Percentiles rank a stretch among this genome's conserved stretches.
Conservation (phyloP, 2,888 invertebrate species). For the Cheilosia soror region DNA sequence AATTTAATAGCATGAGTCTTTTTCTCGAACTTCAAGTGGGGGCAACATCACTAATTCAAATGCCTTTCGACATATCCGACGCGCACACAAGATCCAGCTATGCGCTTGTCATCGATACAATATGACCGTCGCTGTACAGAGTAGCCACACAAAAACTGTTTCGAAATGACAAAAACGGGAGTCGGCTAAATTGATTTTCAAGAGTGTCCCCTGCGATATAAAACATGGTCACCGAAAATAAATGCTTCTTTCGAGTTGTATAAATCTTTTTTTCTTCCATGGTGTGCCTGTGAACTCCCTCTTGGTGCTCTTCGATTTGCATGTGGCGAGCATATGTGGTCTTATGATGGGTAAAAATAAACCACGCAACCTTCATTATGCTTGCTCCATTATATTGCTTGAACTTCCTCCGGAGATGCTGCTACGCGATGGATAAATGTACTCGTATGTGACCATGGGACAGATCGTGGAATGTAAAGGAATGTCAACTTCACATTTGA, state of each 20-base stretch:
- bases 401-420: conserved; percentile 71
- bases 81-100: conserved; percentile 40
- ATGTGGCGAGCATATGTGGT: conserved; percentile 74
- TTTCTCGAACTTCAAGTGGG: conserved; percentile 64
- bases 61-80: conserved; percentile 35
- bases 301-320: conserved; percentile 64
- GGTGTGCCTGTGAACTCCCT: conserved; percentile 65
- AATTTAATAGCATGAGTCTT: conserved; percentile 60
- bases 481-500: conserved; percentile 71
- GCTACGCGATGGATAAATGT: conserved; percentile 31
- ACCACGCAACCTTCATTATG: conserved; percentile 74
- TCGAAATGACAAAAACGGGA: conserved; percentile 18
- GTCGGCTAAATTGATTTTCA: conserved; percentile 73
- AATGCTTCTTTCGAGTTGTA: conserved; percentile 45
- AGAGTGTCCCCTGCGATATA: conserved; percentile 71
- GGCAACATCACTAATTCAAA: conserved; percentile 64
- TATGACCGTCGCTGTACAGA: conserved; percentile 49
- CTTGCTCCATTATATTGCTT: conserved; percentile 68
- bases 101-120: conserved; percentile 71
- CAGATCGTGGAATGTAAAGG: conserved; percentile 68
- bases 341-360: conserved; percentile 73
- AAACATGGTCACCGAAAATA: conserved; percentile 74
- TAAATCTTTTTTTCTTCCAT: conserved; percentile 52
- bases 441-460: conserved; percentile 69
- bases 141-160: conserved; percentile 53